phyloP scores from a whole-genome alignment of 2,888 invertebrate species.

The Caenorhabditis zanzibari region DNA sequence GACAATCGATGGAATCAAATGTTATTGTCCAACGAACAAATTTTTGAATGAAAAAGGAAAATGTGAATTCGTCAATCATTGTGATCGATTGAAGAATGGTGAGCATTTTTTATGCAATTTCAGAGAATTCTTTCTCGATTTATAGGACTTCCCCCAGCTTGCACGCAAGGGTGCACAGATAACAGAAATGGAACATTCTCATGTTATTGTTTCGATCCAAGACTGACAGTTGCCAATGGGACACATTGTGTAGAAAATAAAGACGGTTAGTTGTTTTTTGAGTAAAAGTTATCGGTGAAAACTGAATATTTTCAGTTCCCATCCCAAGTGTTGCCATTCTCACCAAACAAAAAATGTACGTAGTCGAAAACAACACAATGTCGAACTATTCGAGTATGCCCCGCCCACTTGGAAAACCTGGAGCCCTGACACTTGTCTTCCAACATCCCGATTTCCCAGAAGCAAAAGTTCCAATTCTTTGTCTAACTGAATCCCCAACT shows the following conservation, averaged over 20 bases:
- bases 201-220: slow-evolving; percentile 88
- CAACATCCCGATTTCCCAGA: slow-evolving; percentile 51
- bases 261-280: slow-evolving; percentile 87
- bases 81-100: slow-evolving; percentile 53
- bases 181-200: slow-evolving; percentile 68
- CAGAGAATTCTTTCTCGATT: not conserved
- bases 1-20: slow-evolving; percentile 87
- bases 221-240: slow-evolving; percentile 87
- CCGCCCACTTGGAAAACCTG: slow-evolving; percentile 51
- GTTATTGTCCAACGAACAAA: slow-evolving; percentile 89
- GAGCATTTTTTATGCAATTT: not conserved
- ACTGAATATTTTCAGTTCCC: slow-evolving; percentile 18
- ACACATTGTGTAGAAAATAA: slow-evolving; percentile 86
- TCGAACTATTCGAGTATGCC: slow-evolving; percentile 43
- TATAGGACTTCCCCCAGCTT: slow-evolving; percentile 75
- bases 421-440: slow-evolving; percentile 38
- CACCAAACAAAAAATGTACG: slow-evolving; percentile 25
- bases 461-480: slow-evolving; percentile 39
- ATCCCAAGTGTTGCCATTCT: slow-evolving; percentile 41
- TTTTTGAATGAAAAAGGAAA: slow-evolving; percentile 85
- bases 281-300: not conserved
- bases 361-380: slow-evolving; percentile 20
- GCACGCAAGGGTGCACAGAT: slow-evolving; percentile 83
- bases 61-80: slow-evolving; percentile 73
- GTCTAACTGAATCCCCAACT: slow-evolving; percentile 38